Base-by-base conservation (phyloP, 2,888 invertebrate species). In the Odontocolon sp. region DNA sequence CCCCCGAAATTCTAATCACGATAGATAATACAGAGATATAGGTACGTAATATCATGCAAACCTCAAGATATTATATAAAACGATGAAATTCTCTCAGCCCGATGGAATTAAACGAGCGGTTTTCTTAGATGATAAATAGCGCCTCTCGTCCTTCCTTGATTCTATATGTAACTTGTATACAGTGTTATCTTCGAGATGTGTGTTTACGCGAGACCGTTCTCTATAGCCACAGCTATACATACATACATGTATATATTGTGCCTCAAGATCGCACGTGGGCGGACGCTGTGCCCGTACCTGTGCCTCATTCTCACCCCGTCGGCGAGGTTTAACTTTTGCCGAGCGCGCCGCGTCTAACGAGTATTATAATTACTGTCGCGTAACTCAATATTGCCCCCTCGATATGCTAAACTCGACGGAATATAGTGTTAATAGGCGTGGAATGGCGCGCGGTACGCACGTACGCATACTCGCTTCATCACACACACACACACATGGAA, bases 361-460 rank as follows among this genome's bases (percentile, higher is more conserved):
- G 87, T 89, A 88, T 89, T 88, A 89, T 88, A 89, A 89, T 89
- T 88, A 87, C 87, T 88, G 87, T 88, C 86, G 85, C 85, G 85
- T 89, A 89, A 88, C 87, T 87, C 87, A 88, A 89, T 88, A 88
- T 87, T 85, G 87, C 86, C 78, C 82, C 67, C 77, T 78, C 71
- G 80, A 80, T 81, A 77, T 78, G 77, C 80, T 77, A 80, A 77
- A 77, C 77, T 75, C 63, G 80, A 83, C 86, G 88, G 87, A 88
- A 89, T 89, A 88, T 88, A 89, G 88, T 85, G 89, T 89, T 89
- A 89, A 89, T 89, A 89, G 89, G 88, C 86, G 86, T 83, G 86
- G 89, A 89, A 87, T 88, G 87, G 88, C 83, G 83, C 81, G 83
- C 82, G 85, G 86, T 83, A 87, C 87, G 23, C 23, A 9, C 21